Evolutionary conservation across 2,113 vertebrate genomes (phyloP), one percentile per base, ranked within the genome.

Genomic region (Perca schrenkii): DNA sequence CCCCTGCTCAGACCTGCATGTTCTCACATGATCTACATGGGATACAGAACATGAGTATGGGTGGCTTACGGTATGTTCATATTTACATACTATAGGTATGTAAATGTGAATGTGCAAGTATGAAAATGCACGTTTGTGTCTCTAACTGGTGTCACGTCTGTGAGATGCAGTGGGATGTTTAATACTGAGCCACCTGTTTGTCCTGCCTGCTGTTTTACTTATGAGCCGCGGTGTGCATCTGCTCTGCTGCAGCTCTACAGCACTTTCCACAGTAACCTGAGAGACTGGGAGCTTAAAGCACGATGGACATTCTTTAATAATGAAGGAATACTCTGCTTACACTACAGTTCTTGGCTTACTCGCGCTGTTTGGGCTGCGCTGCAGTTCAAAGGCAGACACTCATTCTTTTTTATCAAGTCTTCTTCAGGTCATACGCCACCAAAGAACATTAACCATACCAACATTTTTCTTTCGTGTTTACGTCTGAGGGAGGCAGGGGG

Each of bases 271-370:
- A 36, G 92, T 86, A 92, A 93, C 87, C 71, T 54, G 89, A 93
- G 90, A 89, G 82, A 83, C 68, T 46, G 63, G 72, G 74, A 88
- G 82, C 82, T 83, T 75, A 76, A 84, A 85, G 86, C 80, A 74
- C 60, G 10, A 25, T 82, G 86, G 85, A 85, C 88, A 84, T 89
- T 89, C 90, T 89, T 93, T 69, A 93, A 92, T 92, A 92, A 93
- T 93, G 91, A 91, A 91, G 74, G 86, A 90, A 90, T 85, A 83
- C 77, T 90, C 89, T 90, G 85, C 86, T 86, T 84, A 87, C 88
- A 88, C 84, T 68, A 49, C 77, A 40, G 66, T 19, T 8, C 78
- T 84, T 76, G 77, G 57, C 70, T 86, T 79, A 79, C 83, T 83
- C n/a, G 6, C 17, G 15, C 31, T 73, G 65, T 83, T 56, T 83